Conservation (phyloP, 2,797 vertebrate species). For the Crocodylus rhombifer region DNA sequence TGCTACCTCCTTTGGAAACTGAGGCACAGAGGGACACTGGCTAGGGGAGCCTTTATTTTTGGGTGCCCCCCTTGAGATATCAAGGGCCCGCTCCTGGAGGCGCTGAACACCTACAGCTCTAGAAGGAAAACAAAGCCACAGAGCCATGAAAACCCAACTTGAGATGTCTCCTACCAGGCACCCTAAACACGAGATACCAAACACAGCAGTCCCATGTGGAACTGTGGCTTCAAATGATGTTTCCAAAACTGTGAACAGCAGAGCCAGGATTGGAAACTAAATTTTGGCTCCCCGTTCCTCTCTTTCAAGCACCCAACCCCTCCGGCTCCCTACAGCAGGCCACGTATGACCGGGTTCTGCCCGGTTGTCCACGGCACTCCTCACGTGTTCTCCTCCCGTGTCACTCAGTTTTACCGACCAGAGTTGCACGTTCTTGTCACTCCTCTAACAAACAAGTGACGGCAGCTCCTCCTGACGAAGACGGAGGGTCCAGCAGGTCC, state of each 20-base stretch:
- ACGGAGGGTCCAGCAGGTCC: conserved; percentile 23
- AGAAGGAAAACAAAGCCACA: background rate
- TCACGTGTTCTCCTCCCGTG: background rate
- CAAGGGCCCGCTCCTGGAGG: fast-evolving
- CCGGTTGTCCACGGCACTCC: conserved; percentile 17
- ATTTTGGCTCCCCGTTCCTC: background rate
- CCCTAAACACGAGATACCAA: fast-evolving
- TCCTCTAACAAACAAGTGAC: background rate
- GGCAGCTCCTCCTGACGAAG: background rate
- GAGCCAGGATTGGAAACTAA: background rate
- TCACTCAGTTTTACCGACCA: background rate
- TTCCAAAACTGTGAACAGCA: background rate
- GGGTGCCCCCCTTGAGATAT: background rate
- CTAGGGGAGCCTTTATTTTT: fast-evolving
- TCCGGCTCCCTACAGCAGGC: background rate
- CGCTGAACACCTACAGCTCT: background rate
- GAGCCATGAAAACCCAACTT: background rate
- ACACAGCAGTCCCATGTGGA: background rate
- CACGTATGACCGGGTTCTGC: background rate
- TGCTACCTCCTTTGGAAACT: fast-evolving
- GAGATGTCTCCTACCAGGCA: background rate
- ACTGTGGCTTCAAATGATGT: background rate
- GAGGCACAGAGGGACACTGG: background rate
- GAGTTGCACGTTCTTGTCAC: background rate
- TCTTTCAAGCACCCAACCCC: background rate